Evolutionary conservation across 2,888 invertebrate species (phyloP), one percentile per base, ranked within the genome.

Genomic region (Drosophila lacicola): DNA sequence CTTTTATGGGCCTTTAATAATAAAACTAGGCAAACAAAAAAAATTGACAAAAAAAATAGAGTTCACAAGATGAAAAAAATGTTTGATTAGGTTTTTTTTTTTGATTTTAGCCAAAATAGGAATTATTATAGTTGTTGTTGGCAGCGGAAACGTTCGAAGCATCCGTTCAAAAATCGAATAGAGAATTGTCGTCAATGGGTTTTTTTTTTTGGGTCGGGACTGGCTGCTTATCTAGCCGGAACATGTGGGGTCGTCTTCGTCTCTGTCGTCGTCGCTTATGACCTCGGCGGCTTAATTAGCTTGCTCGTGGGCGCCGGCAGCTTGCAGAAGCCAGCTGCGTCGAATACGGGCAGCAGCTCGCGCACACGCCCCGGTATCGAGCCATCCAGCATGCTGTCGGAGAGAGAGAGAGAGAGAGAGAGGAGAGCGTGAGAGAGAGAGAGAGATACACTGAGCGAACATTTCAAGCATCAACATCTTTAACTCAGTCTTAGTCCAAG

Each of bases 251-350:
- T 61, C 57, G 60, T 74, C 77, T 17, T 60, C 56, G 42, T 51
- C 71, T 45, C 51, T 39, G 39, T 46, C 50, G 14, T 62, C n/a
- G 33, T n/a, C 41, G 62, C 53, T 86, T 83, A 91, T 78, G 90
- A 89, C 89, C 91, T 90, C 82, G 91, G 88, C 45, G 96, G 96
- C 90, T 95, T 95, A 88, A 96, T 95, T 82, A 95, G 94, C 88
- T 96, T 95, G 80, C 96, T 96, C 39, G 96, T 94, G 64, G 97
- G 97, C 54, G 97, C 95, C 33, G 96, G 96, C 90, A 96, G 95
- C 93, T 96, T 96, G 88, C 95, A 94, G 93, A 97, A 97, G n/a
- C 96, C 96, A 78, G 96, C 95, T 86, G 96, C 95, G 92, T 97
- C 97, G 92, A 97, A 97, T 54, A 97, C 97, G 34, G 97, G 97